These are phyloP conservation scores for Erythrocercus mccallii DNA, from an alignment of 2,113 vertebrate genomes.

Conservation along the genomic window DNA sequence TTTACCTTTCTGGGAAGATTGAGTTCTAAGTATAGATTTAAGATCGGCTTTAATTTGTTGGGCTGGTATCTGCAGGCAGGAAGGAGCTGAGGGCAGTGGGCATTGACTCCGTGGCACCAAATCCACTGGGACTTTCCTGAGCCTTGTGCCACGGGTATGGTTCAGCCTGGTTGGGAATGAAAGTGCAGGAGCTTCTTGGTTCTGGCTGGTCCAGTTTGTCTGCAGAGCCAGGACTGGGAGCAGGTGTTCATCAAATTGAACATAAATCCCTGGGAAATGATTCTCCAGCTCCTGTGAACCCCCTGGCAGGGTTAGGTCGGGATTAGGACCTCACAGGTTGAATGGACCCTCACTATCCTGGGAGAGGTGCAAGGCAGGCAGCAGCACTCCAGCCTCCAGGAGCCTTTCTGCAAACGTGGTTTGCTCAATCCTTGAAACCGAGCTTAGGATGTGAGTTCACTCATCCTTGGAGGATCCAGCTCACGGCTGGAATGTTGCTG, in stretches of 20 bases:
- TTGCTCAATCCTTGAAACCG: background rate
- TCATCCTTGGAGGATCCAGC: background rate
- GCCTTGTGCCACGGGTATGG: background rate
- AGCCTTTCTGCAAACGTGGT: background rate
- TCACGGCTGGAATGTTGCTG: background rate
- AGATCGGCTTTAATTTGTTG: background rate
- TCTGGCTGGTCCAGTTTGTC: background rate
- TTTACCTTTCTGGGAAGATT: conserved; percentile 18
- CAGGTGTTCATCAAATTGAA: background rate
- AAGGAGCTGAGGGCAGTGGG: background rate
- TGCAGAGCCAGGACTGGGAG: background rate
- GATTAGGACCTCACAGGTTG: background rate
- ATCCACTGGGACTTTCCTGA: background rate
- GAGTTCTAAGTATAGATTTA: conserved; percentile 14
- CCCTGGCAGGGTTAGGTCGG: background rate
- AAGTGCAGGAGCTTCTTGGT: background rate
- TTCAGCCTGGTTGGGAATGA: background rate
- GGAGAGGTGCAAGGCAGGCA: background rate
- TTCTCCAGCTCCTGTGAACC: background rate
- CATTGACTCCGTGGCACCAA: background rate
- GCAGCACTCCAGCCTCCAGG: background rate
- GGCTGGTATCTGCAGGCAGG: background rate
- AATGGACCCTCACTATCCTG: background rate
- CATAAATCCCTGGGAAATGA: background rate
- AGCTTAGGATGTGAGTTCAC: background rate